Percentiles rank a stretch among this genome's conserved stretches.
Conservation (phyloP, 1,140 invertebrate species). For the Cyphomyrmex costatus region DNA sequence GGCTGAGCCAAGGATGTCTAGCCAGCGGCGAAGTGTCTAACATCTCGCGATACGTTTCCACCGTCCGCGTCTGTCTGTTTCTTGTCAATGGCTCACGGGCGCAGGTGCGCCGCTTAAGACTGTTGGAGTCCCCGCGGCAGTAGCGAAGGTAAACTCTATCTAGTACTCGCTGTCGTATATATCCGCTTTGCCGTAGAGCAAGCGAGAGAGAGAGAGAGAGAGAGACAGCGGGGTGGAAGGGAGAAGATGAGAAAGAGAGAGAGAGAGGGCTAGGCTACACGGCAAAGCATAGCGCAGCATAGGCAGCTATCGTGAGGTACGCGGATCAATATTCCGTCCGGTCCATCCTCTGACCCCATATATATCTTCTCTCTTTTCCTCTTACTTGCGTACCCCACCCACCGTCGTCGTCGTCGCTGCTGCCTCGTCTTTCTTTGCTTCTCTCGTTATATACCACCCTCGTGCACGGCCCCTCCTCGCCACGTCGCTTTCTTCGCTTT, state of each 20-base stretch:
- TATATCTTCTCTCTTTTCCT: conserved; percentile 80
- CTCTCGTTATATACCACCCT: conserved; percentile 40
- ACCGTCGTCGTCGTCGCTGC: conserved; percentile 29
- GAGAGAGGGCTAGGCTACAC: conserved; percentile 69
- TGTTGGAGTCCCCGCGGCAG: conserved; percentile 47
- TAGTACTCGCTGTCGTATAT: conserved; percentile 52
- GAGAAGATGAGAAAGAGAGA: not conserved
- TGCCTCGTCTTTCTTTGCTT: conserved; percentile 57
- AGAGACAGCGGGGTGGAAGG: not conserved
- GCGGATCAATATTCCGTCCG: conserved; percentile 86
- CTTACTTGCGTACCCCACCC: conserved; percentile 77
- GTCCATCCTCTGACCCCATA: conserved; percentile 86
- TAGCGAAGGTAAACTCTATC: conserved; percentile 67
- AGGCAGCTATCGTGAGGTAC: conserved; percentile 84
- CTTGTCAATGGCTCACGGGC: conserved; percentile 32
- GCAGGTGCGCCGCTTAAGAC: conserved; percentile 64
- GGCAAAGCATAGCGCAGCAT: conserved; percentile 78
- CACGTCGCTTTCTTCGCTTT: conserved; percentile 50
- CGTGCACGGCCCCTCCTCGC: not conserved
- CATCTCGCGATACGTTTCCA: conserved; percentile 16
- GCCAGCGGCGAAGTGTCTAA: conserved; percentile 6
- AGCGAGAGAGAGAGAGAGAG: conserved; percentile 28
- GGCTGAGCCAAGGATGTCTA: not conserved
- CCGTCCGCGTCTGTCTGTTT: conserved; percentile 17
- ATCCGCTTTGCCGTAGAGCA: conserved; percentile 55